Base-by-base conservation (phyloP, 2,797 vertebrate species). In the Philypnodon macrostomus region DNA sequence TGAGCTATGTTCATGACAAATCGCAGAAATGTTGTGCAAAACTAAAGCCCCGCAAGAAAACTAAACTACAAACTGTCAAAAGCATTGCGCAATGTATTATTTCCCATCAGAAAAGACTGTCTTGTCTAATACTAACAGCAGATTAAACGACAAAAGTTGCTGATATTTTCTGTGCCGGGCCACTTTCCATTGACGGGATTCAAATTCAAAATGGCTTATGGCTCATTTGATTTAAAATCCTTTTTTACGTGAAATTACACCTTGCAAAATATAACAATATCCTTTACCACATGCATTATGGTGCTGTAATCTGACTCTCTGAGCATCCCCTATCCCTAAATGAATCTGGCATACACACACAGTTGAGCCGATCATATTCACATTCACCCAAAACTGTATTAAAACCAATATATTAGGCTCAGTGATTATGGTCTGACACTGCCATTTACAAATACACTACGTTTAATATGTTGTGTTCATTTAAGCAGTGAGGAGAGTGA, bases 401-500 rank as follows among this genome's bases (percentile, higher is more conserved):
- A 29, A 51, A 58, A 53, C 29, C 47, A 58, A 68, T 66, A 64
- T 67, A 67, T 52, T 29, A 13, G 0, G 46, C 36, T 76, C 47
- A 53, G 15, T 69, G 68, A 73, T 77, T 67, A 70, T 35, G 41
- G 68, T 19, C 44, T 65, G 57, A 64, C 53, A 58, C 45, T 66
- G 60, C 51, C 65, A 76, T 73, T 81, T 70, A 63, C 58, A 58
- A 68, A 67, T 52, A 57, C 47, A 33, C 49, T 49, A 49, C 70
- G 66, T 73, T 41, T 63, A 44, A 77, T 71, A 66, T 69, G 40
- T 59, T 37, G n/a, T n/a, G n/a, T n/a, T n/a, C n/a, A n/a, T 39
- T 53, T 66, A 63, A 73, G 68, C 65, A 77, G 75, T 47, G 48
- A 53, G 31, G 77, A n/a, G 65, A 86, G 85, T 85, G 76, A 80